phyloP scores from a whole-genome alignment of 2,888 invertebrate genomes.

The Oasisia sp. region DNA sequence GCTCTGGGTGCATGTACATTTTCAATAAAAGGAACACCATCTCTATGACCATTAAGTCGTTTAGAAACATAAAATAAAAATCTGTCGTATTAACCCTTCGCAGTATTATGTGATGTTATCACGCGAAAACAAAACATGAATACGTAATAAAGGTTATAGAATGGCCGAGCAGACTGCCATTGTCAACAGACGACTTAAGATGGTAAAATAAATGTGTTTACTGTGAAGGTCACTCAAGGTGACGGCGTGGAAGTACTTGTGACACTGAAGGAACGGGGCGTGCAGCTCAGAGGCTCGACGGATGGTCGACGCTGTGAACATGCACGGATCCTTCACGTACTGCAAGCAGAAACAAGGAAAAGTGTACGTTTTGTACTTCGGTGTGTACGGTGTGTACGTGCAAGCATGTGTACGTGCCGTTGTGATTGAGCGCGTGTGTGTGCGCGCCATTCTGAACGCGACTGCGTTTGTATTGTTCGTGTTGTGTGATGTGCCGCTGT shows the following conservation, averaged over 20 bases:
- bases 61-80: not conserved
- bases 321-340: slow-evolving; percentile 49
- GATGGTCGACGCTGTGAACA: slow-evolving; percentile 58
- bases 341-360: not conserved
- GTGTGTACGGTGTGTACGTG: not conserved
- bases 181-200: not conserved
- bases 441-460: too few relatives aligned
- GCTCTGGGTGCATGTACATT: too few relatives aligned
- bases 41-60: too few relatives aligned
- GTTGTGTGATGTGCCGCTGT: too few relatives aligned
- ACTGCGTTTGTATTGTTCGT: too few relatives aligned
- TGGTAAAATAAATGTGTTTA: slow-evolving; percentile 32
- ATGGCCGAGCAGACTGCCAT: not conserved
- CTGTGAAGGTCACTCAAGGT: slow-evolving; percentile 57
- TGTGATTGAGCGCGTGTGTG: too few relatives aligned
- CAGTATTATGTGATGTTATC: not conserved
- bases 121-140: not conserved
- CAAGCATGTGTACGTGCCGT: too few relatives aligned
- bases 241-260: slow-evolving; percentile 59
- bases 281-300: slow-evolving; percentile 55
- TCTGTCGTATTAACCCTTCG: not conserved
- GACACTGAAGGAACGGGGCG: slow-evolving; percentile 61
- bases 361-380: not conserved
- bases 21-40: too few relatives aligned
- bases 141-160: not conserved